A percentile compares a stretch with the other conserved stretches of the same genome.
Conservation (phyloP, 2,888 invertebrate species). For the Clepsis dumicolana region DNA sequence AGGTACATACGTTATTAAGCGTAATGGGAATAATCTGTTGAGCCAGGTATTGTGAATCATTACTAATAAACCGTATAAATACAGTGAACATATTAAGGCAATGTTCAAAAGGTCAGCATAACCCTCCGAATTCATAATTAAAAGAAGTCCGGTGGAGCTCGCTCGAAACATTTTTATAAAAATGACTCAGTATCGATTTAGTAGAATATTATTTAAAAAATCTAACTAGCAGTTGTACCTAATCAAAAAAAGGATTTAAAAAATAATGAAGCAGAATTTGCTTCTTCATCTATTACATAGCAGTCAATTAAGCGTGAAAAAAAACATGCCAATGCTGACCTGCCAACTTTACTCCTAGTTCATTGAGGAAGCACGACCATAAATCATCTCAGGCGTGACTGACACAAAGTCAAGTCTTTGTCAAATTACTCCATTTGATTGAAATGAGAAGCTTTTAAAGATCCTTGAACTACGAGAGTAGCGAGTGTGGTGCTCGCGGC, state of each 20-base stretch:
- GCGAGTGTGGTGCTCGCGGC: slow-evolving; percentile 15
- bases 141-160: not conserved
- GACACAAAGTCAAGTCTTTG: slow-evolving; percentile 16
- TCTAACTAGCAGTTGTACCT: not conserved
- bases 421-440: slow-evolving; percentile 19
- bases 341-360: slow-evolving; percentile 10
- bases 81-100: not conserved
- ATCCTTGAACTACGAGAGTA: slow-evolving; percentile 32
- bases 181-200: slow-evolving; percentile 2
- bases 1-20: not conserved
- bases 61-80: not conserved
- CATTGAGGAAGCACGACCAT: slow-evolving; percentile 26
- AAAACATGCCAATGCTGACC: slow-evolving; percentile 22
- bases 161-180: not conserved
- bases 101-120: slow-evolving; percentile 8
- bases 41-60: not conserved
- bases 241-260: not conserved
- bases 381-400: slow-evolving; percentile 29
- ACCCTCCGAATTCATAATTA: not conserved
- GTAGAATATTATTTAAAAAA: not conserved
- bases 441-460: slow-evolving; percentile 21
- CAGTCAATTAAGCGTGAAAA: not conserved
- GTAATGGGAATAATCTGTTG: not conserved
- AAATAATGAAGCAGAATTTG: slow-evolving; percentile 1
- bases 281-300: not conserved